Evolutionary conservation across 23 tunicate genomes (phyloP), one percentile per base, ranked within the genome.

Genomic region (Aplidium turbinatum): DNA sequence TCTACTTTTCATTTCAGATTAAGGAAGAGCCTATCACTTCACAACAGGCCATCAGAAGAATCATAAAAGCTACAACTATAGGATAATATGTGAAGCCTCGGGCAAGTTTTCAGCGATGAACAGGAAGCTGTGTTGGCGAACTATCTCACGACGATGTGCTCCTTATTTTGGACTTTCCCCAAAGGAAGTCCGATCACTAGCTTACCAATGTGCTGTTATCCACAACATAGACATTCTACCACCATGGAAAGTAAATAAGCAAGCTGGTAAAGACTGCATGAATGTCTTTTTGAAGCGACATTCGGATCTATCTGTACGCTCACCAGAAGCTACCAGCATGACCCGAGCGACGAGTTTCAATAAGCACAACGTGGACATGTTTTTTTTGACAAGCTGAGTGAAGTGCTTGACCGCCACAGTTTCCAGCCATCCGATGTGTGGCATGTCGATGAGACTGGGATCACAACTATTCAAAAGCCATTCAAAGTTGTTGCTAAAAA

Each of bases 391-490:
- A 75, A 75, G 33, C 68, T 34, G 4, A 29, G 33, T 36, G 68
- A 55, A 32, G 47, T 55, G 4, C 31, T 75, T 31, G 28, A 24
- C 36, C 42, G 46, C 19, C 22, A 75, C 22, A 31, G 61, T 4
- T 62, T 31, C 31, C 26, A 33, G 30, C 70, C 77, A 3, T 22
- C 45, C n/a, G 28, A 75, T 19, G 11, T 75, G 3, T 58, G 64
- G 52, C 61, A 75, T 73, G 3, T 75, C 13, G 80, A 75, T 57
- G 73, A 75, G 32, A 53, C 47, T 23, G 80, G 73, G 50, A 33
- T 29, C 9, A 62, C 73, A 33, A 62, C 48, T 24, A 20, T 31
- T 33, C 30, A 62, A 48, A 53, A 23, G 4, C 80, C 47, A 16
- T 23, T 4, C 50, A 34, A 58, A 38, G 47, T 75, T 30, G 23